Conservation (phyloP, 2,797 vertebrate genomes). For the Clamator glandarius region DNA sequence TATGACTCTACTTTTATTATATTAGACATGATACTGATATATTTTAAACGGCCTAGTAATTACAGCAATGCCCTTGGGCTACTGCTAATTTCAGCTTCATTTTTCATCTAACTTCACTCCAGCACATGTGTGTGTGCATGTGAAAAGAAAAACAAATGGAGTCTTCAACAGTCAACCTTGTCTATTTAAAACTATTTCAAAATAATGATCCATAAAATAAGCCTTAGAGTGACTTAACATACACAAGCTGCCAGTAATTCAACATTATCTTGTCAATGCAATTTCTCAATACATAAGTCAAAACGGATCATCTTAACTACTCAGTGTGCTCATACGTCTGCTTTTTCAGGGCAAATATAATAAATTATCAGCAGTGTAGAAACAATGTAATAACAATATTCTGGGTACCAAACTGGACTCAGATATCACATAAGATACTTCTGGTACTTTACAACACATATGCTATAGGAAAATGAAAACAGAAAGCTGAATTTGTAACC, state of each 20-base stretch:
- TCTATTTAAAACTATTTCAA: not conserved
- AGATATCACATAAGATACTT: not conserved
- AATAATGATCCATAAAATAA: not conserved
- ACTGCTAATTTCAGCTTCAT: slow-evolving; percentile 26
- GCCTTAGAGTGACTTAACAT: not conserved
- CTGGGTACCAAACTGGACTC: not conserved
- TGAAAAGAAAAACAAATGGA: not conserved
- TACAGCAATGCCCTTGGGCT: slow-evolving; percentile 29
- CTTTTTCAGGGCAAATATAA: not conserved
- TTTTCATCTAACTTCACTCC: slow-evolving; percentile 7
- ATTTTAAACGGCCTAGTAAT: slow-evolving; percentile 63
- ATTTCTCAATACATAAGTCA: not conserved
- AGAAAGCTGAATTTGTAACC: not conserved
- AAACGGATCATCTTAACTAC: not conserved
- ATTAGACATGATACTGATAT: slow-evolving; percentile 57
- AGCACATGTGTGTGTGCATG: not conserved
- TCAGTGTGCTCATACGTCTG: not conserved
- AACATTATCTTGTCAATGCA: not conserved
- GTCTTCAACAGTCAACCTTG: not conserved
- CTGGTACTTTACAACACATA: not conserved
- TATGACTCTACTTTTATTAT: slow-evolving; percentile 49
- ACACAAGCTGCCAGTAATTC: not conserved
- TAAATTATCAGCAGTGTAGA: not conserved
- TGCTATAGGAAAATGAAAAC: not conserved
- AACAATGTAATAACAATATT: not conserved